A percentile compares a stretch with the other conserved stretches of the same genome.
phyloP scores from a whole-genome alignment of 2,888 invertebrate genomes.

The Zygothrica quintamaculata region DNA sequence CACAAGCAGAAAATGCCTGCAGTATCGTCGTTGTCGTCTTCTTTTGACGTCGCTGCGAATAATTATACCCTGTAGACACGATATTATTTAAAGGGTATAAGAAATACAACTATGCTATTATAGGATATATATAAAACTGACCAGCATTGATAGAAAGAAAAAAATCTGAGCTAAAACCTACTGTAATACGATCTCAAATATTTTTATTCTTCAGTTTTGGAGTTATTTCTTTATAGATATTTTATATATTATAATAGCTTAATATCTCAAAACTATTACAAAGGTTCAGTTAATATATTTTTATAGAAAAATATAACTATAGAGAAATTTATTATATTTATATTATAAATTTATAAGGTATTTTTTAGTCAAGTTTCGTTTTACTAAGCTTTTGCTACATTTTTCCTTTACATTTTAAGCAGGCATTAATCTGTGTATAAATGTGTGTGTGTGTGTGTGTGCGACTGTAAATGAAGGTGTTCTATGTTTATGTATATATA shows the following conservation, averaged over 20 bases:
- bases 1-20: slow-evolving; percentile 56
- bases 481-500: slow-evolving; percentile 14
- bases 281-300: neutral
- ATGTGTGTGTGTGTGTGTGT: slow-evolving; percentile 5
- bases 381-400: neutral
- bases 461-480: slow-evolving; percentile 16
- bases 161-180: no score
- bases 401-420: slow-evolving; percentile 65
- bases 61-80: slow-evolving; percentile 8
- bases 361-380: neutral
- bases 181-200: no score
- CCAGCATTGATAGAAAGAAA: no score
- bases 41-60: slow-evolving; percentile 48
- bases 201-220: no score
- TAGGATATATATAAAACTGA: no score
- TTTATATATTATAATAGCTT: no score
- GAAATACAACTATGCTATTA: no score
- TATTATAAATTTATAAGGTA: slow-evolving; percentile 1
- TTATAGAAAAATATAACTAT: neutral
- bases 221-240: no score
- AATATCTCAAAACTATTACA: no score
- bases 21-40: slow-evolving; percentile 42
- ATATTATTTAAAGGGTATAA: neutral
- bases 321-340: no score
- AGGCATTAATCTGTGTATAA: slow-evolving; percentile 63